Percentiles rank a stretch among this genome's conserved stretches.
Conservation (phyloP, 2,888 invertebrate species). For the Mythimna albipuncta region DNA sequence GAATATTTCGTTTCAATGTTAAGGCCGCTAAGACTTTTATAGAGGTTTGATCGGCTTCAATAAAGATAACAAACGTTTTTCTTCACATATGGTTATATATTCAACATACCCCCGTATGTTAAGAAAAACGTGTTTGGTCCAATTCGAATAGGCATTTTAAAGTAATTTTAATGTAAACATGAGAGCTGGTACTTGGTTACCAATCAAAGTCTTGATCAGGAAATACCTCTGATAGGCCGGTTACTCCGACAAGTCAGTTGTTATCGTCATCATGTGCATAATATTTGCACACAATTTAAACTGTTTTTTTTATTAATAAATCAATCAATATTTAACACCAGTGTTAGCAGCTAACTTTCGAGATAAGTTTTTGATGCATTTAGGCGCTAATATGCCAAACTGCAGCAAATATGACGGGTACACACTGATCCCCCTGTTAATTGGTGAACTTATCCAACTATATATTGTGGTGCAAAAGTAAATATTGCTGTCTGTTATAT, state of each 20-base stretch:
- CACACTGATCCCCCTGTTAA: not conserved
- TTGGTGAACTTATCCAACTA: constrained; percentile 7
- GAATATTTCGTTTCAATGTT: constrained; percentile 4
- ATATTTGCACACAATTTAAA: too few species aligned
- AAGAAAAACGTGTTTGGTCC: not conserved
- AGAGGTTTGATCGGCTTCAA: not conserved
- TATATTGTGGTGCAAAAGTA: constrained; percentile 5
- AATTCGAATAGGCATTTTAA: not conserved
- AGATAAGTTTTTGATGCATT: not conserved
- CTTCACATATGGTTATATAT: too few species aligned
- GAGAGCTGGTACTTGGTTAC: too few species aligned
- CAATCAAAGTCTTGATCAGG: too few species aligned
- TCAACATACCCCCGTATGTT: not conserved
- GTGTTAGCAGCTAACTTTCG: not conserved
- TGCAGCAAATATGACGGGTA: not conserved
- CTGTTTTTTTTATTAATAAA: too few species aligned
- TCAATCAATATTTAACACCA: not conserved
- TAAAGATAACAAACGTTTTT: not conserved
- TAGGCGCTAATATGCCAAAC: not conserved
- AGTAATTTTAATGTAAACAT: not conserved
- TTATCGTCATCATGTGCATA: too few species aligned
- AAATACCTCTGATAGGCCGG: too few species aligned
- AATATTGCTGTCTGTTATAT: constrained; percentile 22
- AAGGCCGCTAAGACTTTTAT: constrained; percentile 3
- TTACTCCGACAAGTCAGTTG: too few species aligned